Evolutionary conservation across 1,140 invertebrate genomes (phyloP).

Genomic region (Paracyclopina nana): DNA sequence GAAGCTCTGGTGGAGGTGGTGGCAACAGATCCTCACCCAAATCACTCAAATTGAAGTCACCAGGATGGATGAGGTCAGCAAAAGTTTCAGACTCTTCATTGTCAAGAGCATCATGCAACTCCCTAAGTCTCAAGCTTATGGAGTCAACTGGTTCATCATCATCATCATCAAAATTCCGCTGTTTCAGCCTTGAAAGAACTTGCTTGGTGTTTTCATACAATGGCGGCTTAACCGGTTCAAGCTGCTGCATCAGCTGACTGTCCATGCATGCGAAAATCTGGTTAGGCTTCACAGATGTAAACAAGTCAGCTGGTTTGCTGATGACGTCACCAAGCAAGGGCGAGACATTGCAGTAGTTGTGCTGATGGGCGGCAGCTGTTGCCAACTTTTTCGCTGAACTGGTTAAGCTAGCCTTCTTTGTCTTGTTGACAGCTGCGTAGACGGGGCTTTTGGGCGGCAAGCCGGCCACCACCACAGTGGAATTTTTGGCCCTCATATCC

Average conservation of each 20-base stretch:
- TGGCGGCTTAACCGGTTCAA: background rate
- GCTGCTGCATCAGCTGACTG: background rate
- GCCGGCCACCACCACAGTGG: background rate
- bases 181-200: background rate
- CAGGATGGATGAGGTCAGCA: no score
- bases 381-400: no score
- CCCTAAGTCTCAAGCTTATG: no score
- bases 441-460: no score
- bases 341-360: background rate
- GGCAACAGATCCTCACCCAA: no score
- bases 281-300: background rate
- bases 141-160: background rate
- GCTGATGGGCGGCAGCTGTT: background rate
- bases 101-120: no score
- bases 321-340: background rate
- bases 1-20: no score
- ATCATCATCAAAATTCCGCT: background rate
- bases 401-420: no score
- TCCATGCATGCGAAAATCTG: background rate
- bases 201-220: conserved; percentile 1
- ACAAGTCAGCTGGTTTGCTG: background rate
- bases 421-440: background rate
- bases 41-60: no score
- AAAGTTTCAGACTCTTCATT: no score
- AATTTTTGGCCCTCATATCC: background rate